These are phyloP conservation scores for Pluvianellus socialis DNA, from an alignment of 2,113 vertebrate species.

Conservation along the genomic window DNA sequence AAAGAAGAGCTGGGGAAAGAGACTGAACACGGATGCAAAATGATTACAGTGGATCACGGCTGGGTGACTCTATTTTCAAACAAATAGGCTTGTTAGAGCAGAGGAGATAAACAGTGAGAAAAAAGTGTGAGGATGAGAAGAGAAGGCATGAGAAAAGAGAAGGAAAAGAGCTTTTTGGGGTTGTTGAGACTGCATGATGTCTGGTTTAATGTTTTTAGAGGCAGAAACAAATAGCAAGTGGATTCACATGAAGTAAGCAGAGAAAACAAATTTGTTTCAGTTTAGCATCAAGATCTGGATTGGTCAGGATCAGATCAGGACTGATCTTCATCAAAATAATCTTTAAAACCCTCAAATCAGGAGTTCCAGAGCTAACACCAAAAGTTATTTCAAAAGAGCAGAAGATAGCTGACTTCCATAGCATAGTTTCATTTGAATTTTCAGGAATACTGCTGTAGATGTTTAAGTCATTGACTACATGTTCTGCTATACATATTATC, in stretches of 20 bases:
- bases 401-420: not conserved
- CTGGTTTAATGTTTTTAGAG: not conserved
- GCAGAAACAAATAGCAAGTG: not conserved
- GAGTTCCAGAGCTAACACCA: not conserved
- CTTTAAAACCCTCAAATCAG: not conserved
- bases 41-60: not conserved
- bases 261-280: not conserved
- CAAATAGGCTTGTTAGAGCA: not conserved
- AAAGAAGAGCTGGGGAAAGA: not conserved
- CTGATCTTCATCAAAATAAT: not conserved
- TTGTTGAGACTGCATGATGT: not conserved
- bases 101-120: not conserved
- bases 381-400: not conserved
- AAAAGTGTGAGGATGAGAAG: not conserved
- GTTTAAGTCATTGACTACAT: not conserved
- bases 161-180: not conserved
- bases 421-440: not conserved
- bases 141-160: not conserved
- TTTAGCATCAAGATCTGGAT: not conserved
- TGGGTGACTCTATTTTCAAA: not conserved
- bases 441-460: not conserved
- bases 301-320: not conserved
- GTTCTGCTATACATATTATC: not conserved
- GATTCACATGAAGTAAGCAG: not conserved
- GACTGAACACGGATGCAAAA: not conserved